Evolutionary conservation across 2,888 invertebrate species (phyloP).

Genomic region (Arctia plantaginis): DNA sequence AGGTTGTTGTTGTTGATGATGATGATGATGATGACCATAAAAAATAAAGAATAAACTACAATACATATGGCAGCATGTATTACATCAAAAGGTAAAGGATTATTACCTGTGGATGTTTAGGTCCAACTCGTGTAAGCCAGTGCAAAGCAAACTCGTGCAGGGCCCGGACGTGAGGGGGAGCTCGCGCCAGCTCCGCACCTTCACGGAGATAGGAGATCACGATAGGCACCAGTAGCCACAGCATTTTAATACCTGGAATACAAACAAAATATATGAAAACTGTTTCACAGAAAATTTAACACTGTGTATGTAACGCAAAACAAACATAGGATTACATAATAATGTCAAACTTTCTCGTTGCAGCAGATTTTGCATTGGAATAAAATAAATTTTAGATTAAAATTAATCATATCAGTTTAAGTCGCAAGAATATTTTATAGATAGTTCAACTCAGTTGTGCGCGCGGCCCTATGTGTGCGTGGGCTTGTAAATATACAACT

Average conservation of each 20-base stretch:
- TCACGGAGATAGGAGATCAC: conserved; percentile 94
- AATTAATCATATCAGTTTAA: too few species aligned
- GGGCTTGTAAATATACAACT: too few species aligned
- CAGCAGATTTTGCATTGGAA: too few species aligned
- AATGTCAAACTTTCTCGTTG: too few species aligned
- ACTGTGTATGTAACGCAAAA: neutral
- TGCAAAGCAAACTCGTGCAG: conserved; percentile 96
- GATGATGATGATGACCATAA: too few species aligned
- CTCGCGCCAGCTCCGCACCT: conserved; percentile 83
- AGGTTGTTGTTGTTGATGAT: too few species aligned
- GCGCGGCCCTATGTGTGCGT: too few species aligned
- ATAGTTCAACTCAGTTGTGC: too few species aligned
- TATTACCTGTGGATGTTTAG: conserved; percentile 94
- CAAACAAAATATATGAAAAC: neutral
- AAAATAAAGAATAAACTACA: neutral
- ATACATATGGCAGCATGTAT: too few species aligned
- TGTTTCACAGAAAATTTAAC: neutral
- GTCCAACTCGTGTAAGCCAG: conserved; percentile 96
- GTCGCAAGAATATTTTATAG: too few species aligned
- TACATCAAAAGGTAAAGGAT: neutral
- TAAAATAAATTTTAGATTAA: too few species aligned
- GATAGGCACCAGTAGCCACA: conserved; percentile 95
- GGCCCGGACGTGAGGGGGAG: conserved; percentile 87
- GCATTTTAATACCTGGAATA: conserved; percentile 93
- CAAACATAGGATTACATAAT: too few species aligned